These are phyloP conservation scores for Cantharis rustica DNA, from an alignment of 2,888 invertebrate genomes.

Conservation along the genomic window DNA sequence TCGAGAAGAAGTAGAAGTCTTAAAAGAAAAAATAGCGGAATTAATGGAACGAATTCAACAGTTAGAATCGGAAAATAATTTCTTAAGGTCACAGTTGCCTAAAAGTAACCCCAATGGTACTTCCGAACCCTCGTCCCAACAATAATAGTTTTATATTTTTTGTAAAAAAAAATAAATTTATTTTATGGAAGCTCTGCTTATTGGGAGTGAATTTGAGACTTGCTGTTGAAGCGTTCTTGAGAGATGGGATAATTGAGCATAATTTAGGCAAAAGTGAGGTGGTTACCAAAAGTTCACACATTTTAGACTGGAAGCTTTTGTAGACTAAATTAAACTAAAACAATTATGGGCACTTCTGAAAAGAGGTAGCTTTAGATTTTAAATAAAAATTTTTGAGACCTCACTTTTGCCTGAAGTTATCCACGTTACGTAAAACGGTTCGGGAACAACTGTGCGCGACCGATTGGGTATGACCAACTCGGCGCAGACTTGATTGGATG, in stretches of 20 bases:
- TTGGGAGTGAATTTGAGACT: background rate
- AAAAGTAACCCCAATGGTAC: slow-evolving; percentile 34
- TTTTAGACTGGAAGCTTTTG: background rate
- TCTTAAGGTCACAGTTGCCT: slow-evolving; percentile 60
- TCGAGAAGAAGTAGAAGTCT: slow-evolving; percentile 75
- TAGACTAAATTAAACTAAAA: background rate
- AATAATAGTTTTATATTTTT: slow-evolving; percentile 16
- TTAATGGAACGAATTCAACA: slow-evolving; percentile 72
- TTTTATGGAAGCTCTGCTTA: background rate
- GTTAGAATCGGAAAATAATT: slow-evolving; percentile 72
- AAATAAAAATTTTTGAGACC: background rate
- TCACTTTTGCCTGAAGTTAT: background rate
- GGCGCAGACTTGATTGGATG: background rate
- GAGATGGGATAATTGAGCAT: background rate
- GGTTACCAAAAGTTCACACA: background rate
- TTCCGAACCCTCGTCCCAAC: slow-evolving; percentile 20
- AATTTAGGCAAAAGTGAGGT: background rate
- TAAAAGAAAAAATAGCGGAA: slow-evolving; percentile 75
- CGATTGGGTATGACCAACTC: background rate
- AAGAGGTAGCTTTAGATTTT: background rate
- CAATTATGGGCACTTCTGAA: background rate
- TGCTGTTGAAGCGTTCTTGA: background rate
- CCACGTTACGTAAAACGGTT: background rate
- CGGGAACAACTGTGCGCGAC: background rate
- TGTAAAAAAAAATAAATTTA: background rate